These are phyloP conservation scores for Luscinia megarhynchos DNA, from an alignment of 2,797 vertebrate species.

Conservation along the genomic window DNA sequence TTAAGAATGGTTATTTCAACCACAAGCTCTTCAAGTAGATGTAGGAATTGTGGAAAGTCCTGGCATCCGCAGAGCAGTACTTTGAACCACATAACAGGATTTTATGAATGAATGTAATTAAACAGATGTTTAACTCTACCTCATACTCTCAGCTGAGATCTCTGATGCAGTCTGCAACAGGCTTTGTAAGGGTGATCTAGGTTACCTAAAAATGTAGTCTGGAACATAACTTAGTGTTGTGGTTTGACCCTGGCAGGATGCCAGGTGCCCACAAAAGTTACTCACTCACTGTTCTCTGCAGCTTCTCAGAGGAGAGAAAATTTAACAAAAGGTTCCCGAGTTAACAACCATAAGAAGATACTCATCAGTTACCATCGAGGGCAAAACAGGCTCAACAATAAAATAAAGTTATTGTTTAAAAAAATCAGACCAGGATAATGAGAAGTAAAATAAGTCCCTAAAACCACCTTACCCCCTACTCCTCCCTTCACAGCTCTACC, in stretches of 20 bases:
- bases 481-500: background rate
- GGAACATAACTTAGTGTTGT: background rate
- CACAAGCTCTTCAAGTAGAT: background rate
- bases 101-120: background rate
- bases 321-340: background rate
- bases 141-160: conserved; percentile 18
- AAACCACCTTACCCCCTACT: background rate
- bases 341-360: background rate
- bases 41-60: background rate
- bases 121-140: background rate
- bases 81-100: conserved; percentile 10
- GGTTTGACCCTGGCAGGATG: background rate
- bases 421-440: background rate
- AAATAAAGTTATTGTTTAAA: background rate
- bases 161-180: background rate
- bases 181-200: background rate
- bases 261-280: rapidly evolving
- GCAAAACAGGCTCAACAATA: background rate
- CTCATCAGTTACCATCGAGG: rapidly evolving
- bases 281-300: background rate
- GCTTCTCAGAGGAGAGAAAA: background rate
- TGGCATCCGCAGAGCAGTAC: background rate
- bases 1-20: conserved; percentile 7
- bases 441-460: background rate
- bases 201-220: background rate